A percentile compares a stretch with the other conserved stretches of the same genome.
Conservation (phyloP, 2,797 vertebrate genomes). For the Manis crassicaudata region DNA sequence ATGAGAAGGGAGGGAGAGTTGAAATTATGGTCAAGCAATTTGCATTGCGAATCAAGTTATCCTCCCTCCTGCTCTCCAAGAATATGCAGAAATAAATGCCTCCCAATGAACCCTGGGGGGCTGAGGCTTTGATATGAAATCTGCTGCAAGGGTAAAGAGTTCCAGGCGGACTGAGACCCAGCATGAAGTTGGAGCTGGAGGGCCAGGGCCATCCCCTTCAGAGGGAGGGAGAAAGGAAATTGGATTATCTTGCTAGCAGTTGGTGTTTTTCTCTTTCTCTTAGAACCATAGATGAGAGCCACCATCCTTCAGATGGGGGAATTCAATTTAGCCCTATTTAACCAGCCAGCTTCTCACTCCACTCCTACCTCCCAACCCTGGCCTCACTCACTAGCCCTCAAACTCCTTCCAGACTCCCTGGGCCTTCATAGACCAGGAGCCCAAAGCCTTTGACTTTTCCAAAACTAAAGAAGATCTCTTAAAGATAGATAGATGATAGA, state of each 20-base stretch:
- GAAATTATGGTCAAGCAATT: slow-evolving; percentile 85
- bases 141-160: slow-evolving; percentile 75
- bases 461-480: slow-evolving; percentile 12
- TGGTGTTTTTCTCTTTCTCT: slow-evolving; percentile 81
- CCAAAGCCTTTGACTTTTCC: slow-evolving; percentile 17
- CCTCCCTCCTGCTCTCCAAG: slow-evolving; percentile 73
- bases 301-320: slow-evolving; percentile 50
- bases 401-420: neutral
- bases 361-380: neutral
- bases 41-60: slow-evolving; percentile 86
- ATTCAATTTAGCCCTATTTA: slow-evolving; percentile 67
- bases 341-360: slow-evolving; percentile 23
- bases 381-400: neutral
- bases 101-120: slow-evolving; percentile 86
- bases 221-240: slow-evolving; percentile 80
- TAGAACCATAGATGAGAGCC: slow-evolving; percentile 77
- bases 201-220: slow-evolving; percentile 56
- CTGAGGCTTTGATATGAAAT: slow-evolving; percentile 87
- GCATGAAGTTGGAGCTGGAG: slow-evolving; percentile 74
- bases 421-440: neutral
- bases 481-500: neutral
- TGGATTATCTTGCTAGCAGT: slow-evolving; percentile 86
- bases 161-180: slow-evolving; percentile 82
- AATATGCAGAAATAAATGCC: slow-evolving; percentile 88
- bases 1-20: slow-evolving; percentile 82